Conservation (phyloP, 1,140 invertebrate genomes). For the Procambarus virginalis region DNA sequence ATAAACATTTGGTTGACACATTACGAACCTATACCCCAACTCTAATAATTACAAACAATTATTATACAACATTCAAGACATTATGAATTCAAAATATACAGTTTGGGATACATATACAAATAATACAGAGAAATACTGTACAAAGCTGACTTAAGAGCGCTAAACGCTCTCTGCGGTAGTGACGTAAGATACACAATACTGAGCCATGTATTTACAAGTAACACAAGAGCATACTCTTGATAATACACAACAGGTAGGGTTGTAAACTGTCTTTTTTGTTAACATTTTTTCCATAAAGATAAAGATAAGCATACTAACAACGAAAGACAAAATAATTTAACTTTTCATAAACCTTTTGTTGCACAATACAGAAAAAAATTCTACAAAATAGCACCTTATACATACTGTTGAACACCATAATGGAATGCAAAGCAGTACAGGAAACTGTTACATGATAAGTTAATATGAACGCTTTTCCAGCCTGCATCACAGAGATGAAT, state of each 20-base stretch:
- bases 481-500: too few species aligned
- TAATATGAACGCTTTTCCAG: not conserved
- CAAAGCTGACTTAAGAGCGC: not conserved
- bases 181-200: not conserved
- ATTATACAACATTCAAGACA: not conserved
- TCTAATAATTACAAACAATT: not conserved
- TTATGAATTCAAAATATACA: slow-evolving; percentile 15
- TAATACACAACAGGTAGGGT: not conserved
- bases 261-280: slow-evolving; percentile 12
- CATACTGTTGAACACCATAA: not conserved
- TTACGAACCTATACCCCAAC: not conserved
- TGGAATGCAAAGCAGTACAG: not conserved
- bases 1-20: not conserved
- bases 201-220: not conserved
- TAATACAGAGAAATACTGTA: not conserved
- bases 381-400: not conserved
- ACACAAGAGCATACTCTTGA: not conserved
- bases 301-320: not conserved
- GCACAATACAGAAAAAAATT: not conserved
- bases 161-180: not conserved
- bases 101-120: slow-evolving; percentile 3
- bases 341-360: not conserved
- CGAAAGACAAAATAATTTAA: not conserved
- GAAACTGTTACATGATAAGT: not conserved
- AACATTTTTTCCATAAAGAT: not conserved